Evolutionary conservation across 2,797 vertebrate genomes (phyloP), one percentile per base, ranked within the genome.

Genomic region (Parotocinclus haroldoi): DNA sequence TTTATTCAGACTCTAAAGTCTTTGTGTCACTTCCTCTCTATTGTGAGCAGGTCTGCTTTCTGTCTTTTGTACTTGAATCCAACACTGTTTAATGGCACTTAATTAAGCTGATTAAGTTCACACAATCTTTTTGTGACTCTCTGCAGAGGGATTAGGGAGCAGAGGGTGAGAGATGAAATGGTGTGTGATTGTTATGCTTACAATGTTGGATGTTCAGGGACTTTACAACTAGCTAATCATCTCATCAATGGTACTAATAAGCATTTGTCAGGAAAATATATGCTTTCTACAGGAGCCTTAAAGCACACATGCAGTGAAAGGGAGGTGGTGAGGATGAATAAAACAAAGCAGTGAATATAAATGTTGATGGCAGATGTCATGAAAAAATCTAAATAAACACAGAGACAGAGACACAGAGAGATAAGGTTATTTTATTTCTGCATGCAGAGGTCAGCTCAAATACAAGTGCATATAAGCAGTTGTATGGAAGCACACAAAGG

Each of bases 151-250:
- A 82, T 84, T 81, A 75, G 81, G 86, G 89, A 74, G 79, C 81
- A 81, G 27, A 69, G 84, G 80, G 82, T 85, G 86, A 85, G 82
- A 91, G 88, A 92, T 92, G 72, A 80, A 84, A 83, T 78, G 71
- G 75, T 58, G 54, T 57, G 89, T 91, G 90, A 92, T 94, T 93
- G 91, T 91, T 90, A 92, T 93, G 90, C 92, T 87, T 84, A 91
- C 88, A 88, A 87, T 89, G 88, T 92, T 90, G 90, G 88, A 90
- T 91, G 89, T 91, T 91, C 90, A 87, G 81, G 77, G 71, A 80
- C 83, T 49, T 14, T 36, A 58, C 89, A 90, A 90, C 83, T 90
- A 90, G 89, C 87, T 93, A 95, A 95, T 95, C 93, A 94, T 87
- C 82, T 70, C 88, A 90, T 93, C 90, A 90, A 84, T 88, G 89